Conservation (phyloP, 2,888 invertebrate species). For the Drosophila mulleri region DNA sequence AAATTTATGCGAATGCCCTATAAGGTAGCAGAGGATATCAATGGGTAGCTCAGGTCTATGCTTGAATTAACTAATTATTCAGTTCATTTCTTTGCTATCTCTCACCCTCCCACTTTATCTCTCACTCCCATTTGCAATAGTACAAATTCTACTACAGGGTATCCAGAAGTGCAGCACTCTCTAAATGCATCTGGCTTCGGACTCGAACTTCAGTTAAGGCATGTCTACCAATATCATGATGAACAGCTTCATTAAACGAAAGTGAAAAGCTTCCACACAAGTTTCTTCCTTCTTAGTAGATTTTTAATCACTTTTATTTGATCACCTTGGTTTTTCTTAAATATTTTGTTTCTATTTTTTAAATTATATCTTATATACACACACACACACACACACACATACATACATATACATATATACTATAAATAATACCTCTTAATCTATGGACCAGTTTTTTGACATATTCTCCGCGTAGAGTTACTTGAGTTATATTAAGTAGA, state of each 20-base stretch:
- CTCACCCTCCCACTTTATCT: background rate
- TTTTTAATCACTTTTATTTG: background rate
- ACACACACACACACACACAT: background rate
- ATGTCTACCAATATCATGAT: constrained; percentile 9
- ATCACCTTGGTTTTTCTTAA: background rate
- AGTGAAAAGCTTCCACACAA: constrained; percentile 23
- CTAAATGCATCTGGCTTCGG: background rate
- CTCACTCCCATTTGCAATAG: background rate
- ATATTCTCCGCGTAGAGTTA: constrained; percentile 53
- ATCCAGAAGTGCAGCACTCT: background rate
- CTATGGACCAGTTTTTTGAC: constrained; percentile 72
- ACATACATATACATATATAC: constrained; percentile 24
- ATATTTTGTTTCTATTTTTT: background rate
- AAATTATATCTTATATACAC: background rate
- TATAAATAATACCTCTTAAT: constrained; percentile 73
- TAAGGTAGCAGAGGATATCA: background rate
- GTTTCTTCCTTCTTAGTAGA: constrained; percentile 17
- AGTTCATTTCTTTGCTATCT: background rate
- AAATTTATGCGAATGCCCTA: background rate
- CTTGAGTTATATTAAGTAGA: constrained; percentile 59
- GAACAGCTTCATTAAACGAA: background rate
- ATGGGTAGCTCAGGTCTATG: background rate
- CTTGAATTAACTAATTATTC: background rate
- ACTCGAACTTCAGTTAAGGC: constrained; percentile 1
- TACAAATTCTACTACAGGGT: constrained; percentile 5